Percentiles rank a stretch among this genome's conserved stretches.
phyloP scores from a whole-genome alignment of 2,888 invertebrate species.

The Branchellion lobata region DNA sequence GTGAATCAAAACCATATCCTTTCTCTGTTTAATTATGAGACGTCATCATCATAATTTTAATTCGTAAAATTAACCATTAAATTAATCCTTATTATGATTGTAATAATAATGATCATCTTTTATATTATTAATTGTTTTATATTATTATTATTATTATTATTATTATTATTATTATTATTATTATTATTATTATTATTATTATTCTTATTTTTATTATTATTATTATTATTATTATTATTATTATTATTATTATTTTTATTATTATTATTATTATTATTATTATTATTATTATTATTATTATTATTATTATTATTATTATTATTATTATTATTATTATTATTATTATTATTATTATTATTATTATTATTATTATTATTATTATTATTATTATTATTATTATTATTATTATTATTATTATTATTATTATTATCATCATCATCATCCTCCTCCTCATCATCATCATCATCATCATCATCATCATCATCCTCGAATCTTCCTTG shows the following conservation, averaged over 20 bases:
- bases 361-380: no score
- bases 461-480: no score
- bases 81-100: not conserved
- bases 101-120: not conserved
- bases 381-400: not conserved
- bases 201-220: no score
- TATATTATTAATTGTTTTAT: no score
- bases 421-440: not conserved
- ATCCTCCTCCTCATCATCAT: no score
- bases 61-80: not conserved
- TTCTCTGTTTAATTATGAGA: conserved; percentile 29
- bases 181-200: not conserved
- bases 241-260: not conserved
- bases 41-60: not conserved
- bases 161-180: not conserved
- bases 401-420: not conserved
- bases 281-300: not conserved
- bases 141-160: not conserved
- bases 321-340: no score
- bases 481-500: conserved; percentile 12
- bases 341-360: no score
- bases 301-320: not conserved
- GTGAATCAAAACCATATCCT: conserved; percentile 73
- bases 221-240: no score
- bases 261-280: not conserved